Conservation (phyloP, 1,140 invertebrate species). For the Ceratoteleas bidentatus region DNA sequence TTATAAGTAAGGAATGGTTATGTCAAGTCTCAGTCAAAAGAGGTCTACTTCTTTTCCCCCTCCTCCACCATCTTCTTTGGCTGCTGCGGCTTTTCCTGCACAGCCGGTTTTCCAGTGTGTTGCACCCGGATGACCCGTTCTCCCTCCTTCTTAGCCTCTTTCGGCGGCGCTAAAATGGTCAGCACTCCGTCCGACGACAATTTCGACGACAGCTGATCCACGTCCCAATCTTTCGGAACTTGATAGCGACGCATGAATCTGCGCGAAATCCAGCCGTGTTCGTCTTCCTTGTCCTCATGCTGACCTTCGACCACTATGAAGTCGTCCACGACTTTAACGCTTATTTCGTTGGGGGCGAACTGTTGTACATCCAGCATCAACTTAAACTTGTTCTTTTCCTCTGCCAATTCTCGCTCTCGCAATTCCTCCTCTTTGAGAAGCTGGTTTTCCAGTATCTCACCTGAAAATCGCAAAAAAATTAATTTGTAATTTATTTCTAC, state of each 20-base stretch:
- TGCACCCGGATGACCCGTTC: conserved; percentile 85
- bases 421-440: too few relatives aligned
- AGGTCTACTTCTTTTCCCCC: not conserved
- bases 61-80: conserved; percentile 2
- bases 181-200: conserved; percentile 89
- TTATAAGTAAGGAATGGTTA: too few relatives aligned
- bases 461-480: too few relatives aligned
- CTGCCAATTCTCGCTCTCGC: not conserved
- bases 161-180: conserved; percentile 86
- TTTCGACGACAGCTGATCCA: conserved; percentile 86
- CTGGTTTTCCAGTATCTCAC: too few relatives aligned
- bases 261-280: conserved; percentile 88
- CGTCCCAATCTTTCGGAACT: conserved; percentile 85
- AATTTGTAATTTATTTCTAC: too few relatives aligned
- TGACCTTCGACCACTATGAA: conserved; percentile 87
- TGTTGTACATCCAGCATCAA: conserved; percentile 87
- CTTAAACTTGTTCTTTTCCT: conserved; percentile 82
- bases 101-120: conserved; percentile 82
- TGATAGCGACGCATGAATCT: conserved; percentile 87
- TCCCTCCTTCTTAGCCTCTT: conserved; percentile 77
- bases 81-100: conserved; percentile 4
- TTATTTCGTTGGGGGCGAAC: conserved; percentile 90
- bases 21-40: too few relatives aligned
- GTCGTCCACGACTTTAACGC: conserved; percentile 89
- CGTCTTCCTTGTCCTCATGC: conserved; percentile 88